Evolutionary conservation across 2,888 invertebrate genomes (phyloP), one percentile per base, ranked within the genome.

Genomic region (Pardosa pseudoannulata): DNA sequence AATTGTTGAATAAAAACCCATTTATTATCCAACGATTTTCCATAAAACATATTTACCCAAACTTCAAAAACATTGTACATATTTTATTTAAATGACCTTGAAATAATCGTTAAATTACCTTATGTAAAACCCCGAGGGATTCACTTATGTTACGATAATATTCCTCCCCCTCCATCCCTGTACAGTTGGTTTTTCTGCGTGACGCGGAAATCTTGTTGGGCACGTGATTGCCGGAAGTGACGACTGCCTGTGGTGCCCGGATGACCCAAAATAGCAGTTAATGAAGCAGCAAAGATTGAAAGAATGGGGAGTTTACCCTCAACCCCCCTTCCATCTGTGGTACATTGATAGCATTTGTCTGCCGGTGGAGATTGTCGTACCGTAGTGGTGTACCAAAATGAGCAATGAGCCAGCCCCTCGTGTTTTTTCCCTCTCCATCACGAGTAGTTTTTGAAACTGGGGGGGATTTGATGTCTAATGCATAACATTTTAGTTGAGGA

Each of bases 161-260:
- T 6, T 28, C 11, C 6, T 64, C 27, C 64, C 64, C 64, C n/a
- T 46, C 46, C 56, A 56, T 6, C 56, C 5, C 56, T 11, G 56
- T 23, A 56, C 3, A 23, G 56, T 56, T 56, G 23, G 56, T 56
- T 56, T 56, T 75, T 32, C 76, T 74, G 79, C 85, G 85, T 86
- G 85, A 86, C 64, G 39, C 79, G 79, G 74, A 86, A 86, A 74
- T 65, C 68, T 68, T 41, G 74, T 70, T 29, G 19, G 46, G 68
- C 79, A 86, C 85, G 85, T 79, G 79, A 78, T 78, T 65, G 64
- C 85, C 79, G 85, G 85, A 86, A 86, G 85, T 86, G 85, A 68
- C 28, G 83, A 85, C 78, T 79, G 50, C 73, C 68, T 56, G 28
- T 23, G 16, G 71, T 56, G 65, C 71, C 39, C 23, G 36, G 16